phyloP scores from a whole-genome alignment of 2,888 invertebrate genomes.

The Macrostomum cliftonense region DNA sequence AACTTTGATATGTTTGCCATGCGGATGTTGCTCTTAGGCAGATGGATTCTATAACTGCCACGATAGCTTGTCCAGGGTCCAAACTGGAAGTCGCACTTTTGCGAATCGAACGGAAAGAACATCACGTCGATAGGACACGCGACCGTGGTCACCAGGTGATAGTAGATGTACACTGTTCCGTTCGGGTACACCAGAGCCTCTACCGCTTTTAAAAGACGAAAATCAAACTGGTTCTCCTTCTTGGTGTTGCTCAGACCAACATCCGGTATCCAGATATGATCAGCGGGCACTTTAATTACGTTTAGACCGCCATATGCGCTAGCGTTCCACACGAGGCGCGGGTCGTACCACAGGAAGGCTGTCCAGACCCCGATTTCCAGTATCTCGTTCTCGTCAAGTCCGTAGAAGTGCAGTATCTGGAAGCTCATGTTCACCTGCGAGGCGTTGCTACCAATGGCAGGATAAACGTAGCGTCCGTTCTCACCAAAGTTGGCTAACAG shows the following conservation, averaged over 20 bases:
- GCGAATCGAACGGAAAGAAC: no score
- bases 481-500: no score
- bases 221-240: constrained; percentile 7
- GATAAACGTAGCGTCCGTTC: no score
- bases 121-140: constrained; percentile 8
- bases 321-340: constrained; percentile 5
- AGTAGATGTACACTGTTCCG: constrained; percentile 2
- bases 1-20: not conserved
- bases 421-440: no score
- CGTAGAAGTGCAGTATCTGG: not conserved
- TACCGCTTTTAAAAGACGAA: not conserved
- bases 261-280: constrained; percentile 8
- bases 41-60: not conserved
- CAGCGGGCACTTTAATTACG: not conserved
- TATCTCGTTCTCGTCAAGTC: not conserved
- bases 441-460: no score
- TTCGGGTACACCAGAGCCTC: constrained; percentile 2
- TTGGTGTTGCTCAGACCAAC: constrained; percentile 9
- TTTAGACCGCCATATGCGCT: constrained; percentile 3
- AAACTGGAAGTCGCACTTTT: no score
- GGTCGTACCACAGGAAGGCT: constrained; percentile 5
- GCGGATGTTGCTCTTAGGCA: constrained; percentile 5
- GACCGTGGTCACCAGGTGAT: constrained; percentile 6
- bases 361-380: not conserved
- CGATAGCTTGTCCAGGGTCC: no score